These are phyloP conservation scores for Apodemia zela DNA, from an alignment of 2,888 invertebrate genomes.

Conservation along the genomic window DNA sequence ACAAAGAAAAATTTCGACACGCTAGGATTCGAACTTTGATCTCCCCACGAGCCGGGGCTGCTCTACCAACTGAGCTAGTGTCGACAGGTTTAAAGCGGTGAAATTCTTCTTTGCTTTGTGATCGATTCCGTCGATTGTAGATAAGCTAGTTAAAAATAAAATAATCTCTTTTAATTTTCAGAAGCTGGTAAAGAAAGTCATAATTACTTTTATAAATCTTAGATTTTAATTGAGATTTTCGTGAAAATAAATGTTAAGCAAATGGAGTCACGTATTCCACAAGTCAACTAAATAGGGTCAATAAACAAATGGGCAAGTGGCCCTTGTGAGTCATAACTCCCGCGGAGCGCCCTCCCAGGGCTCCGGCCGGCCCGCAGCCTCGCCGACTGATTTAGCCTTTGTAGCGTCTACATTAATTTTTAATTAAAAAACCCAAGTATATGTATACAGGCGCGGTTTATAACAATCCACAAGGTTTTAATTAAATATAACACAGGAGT, in stretches of 20 bases:
- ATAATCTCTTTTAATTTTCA: too few species aligned
- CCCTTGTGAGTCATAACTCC: constrained; percentile 4
- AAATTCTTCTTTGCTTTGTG: too few species aligned
- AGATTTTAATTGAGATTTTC: neutral
- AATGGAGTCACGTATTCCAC: neutral
- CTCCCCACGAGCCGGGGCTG: too few species aligned
- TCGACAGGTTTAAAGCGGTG: too few species aligned
- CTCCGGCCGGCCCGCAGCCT: constrained; percentile 1
- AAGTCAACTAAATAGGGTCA: neutral
- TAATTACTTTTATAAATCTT: neutral
- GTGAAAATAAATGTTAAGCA: neutral
- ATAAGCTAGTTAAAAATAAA: too few species aligned
- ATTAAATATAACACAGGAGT: neutral
- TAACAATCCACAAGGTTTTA: neutral
- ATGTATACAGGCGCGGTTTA: neutral
- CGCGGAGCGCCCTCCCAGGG: neutral
- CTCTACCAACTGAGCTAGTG: too few species aligned
- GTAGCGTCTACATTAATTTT: constrained; percentile 1
- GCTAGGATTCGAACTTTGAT: too few species aligned
- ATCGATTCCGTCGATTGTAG: too few species aligned
- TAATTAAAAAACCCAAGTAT: constrained; percentile 9
- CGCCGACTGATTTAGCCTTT: neutral
- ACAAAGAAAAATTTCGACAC: too few species aligned
- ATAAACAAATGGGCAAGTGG: constrained; percentile 12
- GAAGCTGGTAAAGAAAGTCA: too few species aligned